phyloP scores from a whole-genome alignment of 2,113 vertebrate genomes.

The Pongo pygmaeus region DNA sequence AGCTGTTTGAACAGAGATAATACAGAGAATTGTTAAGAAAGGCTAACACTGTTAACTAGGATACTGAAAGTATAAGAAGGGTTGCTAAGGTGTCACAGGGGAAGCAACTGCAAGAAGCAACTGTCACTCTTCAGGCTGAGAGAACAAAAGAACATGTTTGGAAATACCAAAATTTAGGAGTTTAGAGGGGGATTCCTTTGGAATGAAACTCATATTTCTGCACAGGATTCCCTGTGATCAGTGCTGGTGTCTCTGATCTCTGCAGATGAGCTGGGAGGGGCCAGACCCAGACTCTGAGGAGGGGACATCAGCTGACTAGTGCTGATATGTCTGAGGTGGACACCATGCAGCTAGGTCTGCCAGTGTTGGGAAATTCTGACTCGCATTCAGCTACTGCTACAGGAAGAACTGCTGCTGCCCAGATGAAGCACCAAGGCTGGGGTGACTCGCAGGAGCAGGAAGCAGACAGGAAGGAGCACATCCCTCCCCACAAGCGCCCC shows the following conservation, averaged over 20 bases:
- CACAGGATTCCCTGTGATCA: background rate
- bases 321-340: background rate
- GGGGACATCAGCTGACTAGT: background rate
- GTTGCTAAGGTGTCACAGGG: background rate
- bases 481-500: background rate
- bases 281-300: background rate
- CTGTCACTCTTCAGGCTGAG: background rate
- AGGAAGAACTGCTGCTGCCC: background rate
- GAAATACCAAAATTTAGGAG: background rate
- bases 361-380: background rate
- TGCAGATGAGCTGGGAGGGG: background rate
- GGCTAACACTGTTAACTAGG: background rate
- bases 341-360: background rate
- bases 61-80: background rate
- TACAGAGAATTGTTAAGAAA: background rate
- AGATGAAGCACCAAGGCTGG: background rate
- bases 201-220: background rate
- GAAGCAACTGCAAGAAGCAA: background rate
- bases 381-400: background rate
- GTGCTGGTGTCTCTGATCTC: background rate
- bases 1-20: background rate
- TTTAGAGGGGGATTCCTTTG: background rate
- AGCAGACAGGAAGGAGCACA: background rate
- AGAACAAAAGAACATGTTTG: background rate
- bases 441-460: background rate